Evolutionary conservation across 2,113 vertebrate genomes (phyloP).

Genomic region (Strigops habroptila): DNA sequence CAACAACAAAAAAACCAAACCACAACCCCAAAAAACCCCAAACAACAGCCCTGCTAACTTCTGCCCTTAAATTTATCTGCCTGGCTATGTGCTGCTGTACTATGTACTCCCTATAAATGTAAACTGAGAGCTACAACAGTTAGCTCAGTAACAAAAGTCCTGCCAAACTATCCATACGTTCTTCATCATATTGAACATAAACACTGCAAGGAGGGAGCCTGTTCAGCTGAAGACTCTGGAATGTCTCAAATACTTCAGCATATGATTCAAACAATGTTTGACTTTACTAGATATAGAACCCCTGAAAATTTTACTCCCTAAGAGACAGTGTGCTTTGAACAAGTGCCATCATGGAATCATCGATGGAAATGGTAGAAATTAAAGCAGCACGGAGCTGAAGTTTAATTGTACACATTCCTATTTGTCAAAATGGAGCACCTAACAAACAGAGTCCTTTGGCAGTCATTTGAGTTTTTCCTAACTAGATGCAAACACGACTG

Average conservation of each 20-base stretch:
- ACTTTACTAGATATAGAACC: neutral
- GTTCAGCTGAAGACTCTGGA: constrained; percentile 4
- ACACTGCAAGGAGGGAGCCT: neutral
- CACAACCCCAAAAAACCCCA: neutral
- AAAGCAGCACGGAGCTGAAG: neutral
- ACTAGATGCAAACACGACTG: neutral
- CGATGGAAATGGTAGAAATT: neutral
- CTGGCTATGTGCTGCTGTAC: neutral
- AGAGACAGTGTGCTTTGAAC: neutral
- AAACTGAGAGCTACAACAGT: neutral
- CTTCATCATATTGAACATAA: neutral
- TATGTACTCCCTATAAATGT: neutral
- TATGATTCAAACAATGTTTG: neutral
- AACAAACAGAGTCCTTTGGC: neutral
- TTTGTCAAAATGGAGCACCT: neutral
- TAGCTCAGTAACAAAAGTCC: neutral
- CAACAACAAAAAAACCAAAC: neutral
- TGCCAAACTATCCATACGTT: neutral
- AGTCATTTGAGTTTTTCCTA: neutral
- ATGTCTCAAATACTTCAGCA: constrained; percentile 25
- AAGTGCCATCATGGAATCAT: neutral
- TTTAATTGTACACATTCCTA: neutral
- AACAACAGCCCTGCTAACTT: neutral
- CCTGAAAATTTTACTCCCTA: neutral
- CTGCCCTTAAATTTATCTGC: neutral